Percentiles rank a stretch among this genome's conserved stretches.
Evolutionary conservation across 1,140 invertebrate genomes (phyloP).

Genomic region (Drosophila prosaltans): DNA sequence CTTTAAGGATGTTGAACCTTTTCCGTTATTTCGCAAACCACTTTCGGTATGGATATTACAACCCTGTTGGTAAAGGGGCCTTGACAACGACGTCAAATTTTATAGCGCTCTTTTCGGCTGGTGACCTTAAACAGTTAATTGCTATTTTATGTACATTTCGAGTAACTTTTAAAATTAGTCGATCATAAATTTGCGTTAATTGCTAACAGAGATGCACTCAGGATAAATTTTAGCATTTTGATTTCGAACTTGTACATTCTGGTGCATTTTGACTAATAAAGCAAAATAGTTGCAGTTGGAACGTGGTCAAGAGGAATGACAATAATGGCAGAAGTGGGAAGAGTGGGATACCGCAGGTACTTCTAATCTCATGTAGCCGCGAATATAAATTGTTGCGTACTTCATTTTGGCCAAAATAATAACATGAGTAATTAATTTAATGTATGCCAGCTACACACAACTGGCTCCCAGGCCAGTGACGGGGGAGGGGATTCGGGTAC

Average conservation of each 20-base stretch:
- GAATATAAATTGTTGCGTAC: slow-evolving; percentile 83
- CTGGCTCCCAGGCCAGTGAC: background rate
- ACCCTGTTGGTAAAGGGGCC: background rate
- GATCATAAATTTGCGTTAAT: slow-evolving; percentile 75
- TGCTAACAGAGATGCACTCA: slow-evolving; percentile 43
- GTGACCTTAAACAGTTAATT: slow-evolving; percentile 38
- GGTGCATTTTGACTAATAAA: slow-evolving; percentile 69
- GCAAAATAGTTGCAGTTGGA: slow-evolving; percentile 62
- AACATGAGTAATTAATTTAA: slow-evolving; percentile 83
- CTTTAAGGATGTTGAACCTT: no score
- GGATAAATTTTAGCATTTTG: slow-evolving; percentile 66
- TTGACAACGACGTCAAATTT: background rate
- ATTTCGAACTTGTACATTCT: slow-evolving; percentile 61
- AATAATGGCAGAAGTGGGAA: background rate
- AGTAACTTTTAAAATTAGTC: slow-evolving; percentile 56
- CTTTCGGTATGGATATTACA: no score
- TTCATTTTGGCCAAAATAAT: slow-evolving; percentile 81
- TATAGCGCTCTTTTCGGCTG: slow-evolving; percentile 10
- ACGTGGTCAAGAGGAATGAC: background rate
- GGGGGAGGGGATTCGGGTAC: slow-evolving; percentile 22
- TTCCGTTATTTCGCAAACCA: no score
- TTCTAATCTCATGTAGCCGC: slow-evolving; percentile 79
- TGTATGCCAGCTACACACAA: slow-evolving; percentile 64
- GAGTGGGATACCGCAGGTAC: slow-evolving; percentile 64
- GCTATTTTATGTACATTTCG: slow-evolving; percentile 48